A percentile compares a stretch with the other conserved stretches of the same genome.
Evolutionary conservation across 2,888 invertebrate genomes (phyloP).

Genomic region (Synanthedon tipuliformis): DNA sequence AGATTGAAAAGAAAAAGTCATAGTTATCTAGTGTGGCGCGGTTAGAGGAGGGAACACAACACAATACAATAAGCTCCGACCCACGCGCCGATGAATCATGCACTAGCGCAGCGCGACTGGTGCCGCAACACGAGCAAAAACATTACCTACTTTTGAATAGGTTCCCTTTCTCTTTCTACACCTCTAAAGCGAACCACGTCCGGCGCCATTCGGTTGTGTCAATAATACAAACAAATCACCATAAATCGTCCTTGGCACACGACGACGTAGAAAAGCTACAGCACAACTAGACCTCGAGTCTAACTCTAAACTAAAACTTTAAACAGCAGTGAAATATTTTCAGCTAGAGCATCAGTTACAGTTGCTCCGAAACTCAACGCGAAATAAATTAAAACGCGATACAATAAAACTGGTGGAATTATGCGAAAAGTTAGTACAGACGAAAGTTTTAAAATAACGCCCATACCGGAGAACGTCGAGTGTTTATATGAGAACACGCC

Average conservation of each 20-base stretch:
- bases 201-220: slow-evolving; percentile 29
- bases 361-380: background rate
- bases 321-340: background rate
- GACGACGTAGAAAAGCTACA: no score
- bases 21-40: slow-evolving; percentile 44
- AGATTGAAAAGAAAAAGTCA: slow-evolving; percentile 46
- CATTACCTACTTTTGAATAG: slow-evolving; percentile 70
- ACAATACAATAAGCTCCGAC: slow-evolving; percentile 51
- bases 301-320: no score
- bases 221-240: background rate
- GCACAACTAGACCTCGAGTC: no score
- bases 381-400: slow-evolving; percentile 1
- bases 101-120: slow-evolving; percentile 32
- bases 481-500: slow-evolving; percentile 45
- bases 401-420: slow-evolving; percentile 2
- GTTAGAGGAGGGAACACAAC: slow-evolving; percentile 32
- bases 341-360: background rate
- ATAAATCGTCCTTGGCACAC: background rate
- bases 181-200: slow-evolving; percentile 41
- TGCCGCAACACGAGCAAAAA: slow-evolving; percentile 58
- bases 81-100: slow-evolving; percentile 65
- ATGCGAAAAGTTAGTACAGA: slow-evolving; percentile 8
- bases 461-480: slow-evolving; percentile 21
- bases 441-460: slow-evolving; percentile 35
- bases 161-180: slow-evolving; percentile 69